Evolutionary conservation across 2,888 invertebrate genomes (phyloP).

Genomic region (Oscheius onirici): DNA sequence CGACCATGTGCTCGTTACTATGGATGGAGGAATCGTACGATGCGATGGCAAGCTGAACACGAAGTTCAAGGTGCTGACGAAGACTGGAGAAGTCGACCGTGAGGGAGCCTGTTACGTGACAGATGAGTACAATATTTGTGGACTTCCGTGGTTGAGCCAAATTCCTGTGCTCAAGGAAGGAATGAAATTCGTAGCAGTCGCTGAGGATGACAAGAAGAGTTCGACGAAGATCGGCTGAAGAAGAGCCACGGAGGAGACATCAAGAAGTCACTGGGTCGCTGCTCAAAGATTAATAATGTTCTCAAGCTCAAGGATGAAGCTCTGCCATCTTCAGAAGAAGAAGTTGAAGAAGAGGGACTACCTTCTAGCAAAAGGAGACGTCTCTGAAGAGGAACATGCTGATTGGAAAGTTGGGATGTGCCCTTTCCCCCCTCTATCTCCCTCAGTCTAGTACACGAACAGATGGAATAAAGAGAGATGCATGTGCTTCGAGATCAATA

Average conservation of each 20-base stretch:
- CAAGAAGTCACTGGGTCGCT: slow-evolving; percentile 32
- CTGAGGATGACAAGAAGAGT: not conserved
- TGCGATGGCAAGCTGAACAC: slow-evolving; percentile 15
- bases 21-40: not conserved
- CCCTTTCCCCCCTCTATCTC: too few species aligned
- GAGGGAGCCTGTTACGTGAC: not conserved
- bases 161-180: not conserved
- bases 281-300: slow-evolving; percentile 28
- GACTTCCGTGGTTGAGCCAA: slow-evolving; percentile 29
- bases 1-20: not conserved
- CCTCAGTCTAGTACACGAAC: too few species aligned
- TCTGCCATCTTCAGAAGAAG: too few species aligned
- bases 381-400: too few species aligned
- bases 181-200: not conserved
- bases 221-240: slow-evolving; percentile 5
- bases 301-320: slow-evolving; percentile 27
- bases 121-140: slow-evolving; percentile 14
- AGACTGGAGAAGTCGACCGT: not conserved
- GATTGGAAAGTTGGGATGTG: too few species aligned
- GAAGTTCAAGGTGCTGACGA: not conserved
- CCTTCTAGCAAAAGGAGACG: too few species aligned
- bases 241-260: slow-evolving; percentile 27
- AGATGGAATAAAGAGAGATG: too few species aligned
- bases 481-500: too few species aligned
- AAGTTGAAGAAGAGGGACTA: too few species aligned